Percentiles rank a stretch among this genome's conserved stretches.
These are phyloP conservation scores for Coendou prehensilis DNA, from an alignment of 2,797 vertebrate species.

Conservation along the genomic window DNA sequence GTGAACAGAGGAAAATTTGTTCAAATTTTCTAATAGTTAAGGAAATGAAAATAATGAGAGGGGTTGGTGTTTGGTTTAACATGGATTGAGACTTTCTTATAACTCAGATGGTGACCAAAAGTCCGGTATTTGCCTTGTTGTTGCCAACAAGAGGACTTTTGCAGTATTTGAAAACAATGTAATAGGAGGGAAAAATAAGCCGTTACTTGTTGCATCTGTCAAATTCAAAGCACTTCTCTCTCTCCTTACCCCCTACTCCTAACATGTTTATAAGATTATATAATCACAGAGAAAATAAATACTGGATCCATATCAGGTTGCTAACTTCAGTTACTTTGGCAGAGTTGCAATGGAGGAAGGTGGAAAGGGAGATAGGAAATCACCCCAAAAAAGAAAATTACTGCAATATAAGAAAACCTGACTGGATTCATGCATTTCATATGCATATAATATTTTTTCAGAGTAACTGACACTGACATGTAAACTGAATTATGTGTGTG, in stretches of 20 bases:
- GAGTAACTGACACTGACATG: background rate
- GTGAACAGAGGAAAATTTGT: background rate
- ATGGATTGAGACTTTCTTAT: background rate
- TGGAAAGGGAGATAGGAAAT: background rate
- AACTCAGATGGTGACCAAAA: background rate
- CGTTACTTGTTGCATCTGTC: background rate
- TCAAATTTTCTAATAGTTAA: background rate
- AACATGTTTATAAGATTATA: background rate
- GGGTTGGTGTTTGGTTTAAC: background rate
- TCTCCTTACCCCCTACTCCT: background rate
- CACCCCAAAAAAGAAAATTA: background rate
- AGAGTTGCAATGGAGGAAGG: background rate
- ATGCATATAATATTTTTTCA: background rate
- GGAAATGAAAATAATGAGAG: background rate
- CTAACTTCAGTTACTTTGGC: background rate
- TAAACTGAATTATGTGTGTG: background rate
- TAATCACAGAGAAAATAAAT: background rate
- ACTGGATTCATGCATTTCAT: background rate
- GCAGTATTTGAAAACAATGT: background rate
- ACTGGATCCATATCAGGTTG: background rate
- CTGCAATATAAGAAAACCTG: background rate
- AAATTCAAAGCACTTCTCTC: background rate
- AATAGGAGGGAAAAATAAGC: background rate
- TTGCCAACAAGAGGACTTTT: background rate
- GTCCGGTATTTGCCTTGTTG: background rate